Evolutionary conservation across 1,140 invertebrate species (phyloP), one percentile per base, ranked within the genome.

Genomic region (Meloidogyne chitwoodi): DNA sequence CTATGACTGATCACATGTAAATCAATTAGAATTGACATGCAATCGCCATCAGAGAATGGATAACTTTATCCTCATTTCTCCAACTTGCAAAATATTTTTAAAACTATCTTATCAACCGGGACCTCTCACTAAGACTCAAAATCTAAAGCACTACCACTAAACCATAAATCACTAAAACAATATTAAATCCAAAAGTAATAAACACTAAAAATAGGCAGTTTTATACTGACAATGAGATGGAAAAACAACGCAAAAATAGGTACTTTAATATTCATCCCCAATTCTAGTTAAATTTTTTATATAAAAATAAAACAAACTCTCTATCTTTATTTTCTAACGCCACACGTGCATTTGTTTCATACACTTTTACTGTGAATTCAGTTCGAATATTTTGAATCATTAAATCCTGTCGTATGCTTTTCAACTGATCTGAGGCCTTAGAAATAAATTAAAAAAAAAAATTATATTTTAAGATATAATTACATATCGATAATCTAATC

Each of bases 371-470:
- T 66, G 95, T 98, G 87, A 99, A 97, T 76, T 91, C 90, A 89
- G 96, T 93, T 83, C 95, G 89, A 82, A 98, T 91, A 85, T 95
- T 94, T 91, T 99, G 96, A 62, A 98, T 92, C 70, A 95, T 98
- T 81, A 99, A 90, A 91, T 99, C 96, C 90, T 99, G 96, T 82
- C 96, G 90, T 84, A 99, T 97, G 19, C 95, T 96, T 89, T 99
- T 99, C 38, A 99, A 89, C 89, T 98, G 96, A 91, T 98, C 95
- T 90, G 62, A 77, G 11, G 76, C 73, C 68, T 70, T 16, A 70
- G 44, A 44, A 10, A 14, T 31, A 24, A 24, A 38, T 4, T 31
- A 26, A 19, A n/a, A n/a, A n/a, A n/a, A n/a, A n/a, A n/a, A 68
- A 68, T 26, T 41, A 68, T 31, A 14, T 27, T 34, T 2, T 3